Evolutionary conservation across 2,888 invertebrate species (phyloP).

Genomic region (Lasioglossum zephyrum): DNA sequence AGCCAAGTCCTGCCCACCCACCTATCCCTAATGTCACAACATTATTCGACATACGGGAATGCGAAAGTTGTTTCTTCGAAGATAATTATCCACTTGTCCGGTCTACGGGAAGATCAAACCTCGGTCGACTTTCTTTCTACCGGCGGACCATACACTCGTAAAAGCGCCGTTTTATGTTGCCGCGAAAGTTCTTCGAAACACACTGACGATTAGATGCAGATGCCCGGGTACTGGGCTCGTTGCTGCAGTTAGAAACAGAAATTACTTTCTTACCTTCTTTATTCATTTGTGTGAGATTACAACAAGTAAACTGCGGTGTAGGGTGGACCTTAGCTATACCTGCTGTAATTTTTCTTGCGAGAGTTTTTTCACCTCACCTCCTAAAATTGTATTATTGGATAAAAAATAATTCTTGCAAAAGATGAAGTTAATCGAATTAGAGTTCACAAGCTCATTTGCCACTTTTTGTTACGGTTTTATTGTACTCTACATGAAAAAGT

Average conservation of each 20-base stretch:
- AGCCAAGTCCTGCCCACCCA: constrained; percentile 76
- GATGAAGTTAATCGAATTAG: too few relatives aligned
- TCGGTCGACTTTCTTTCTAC: background rate
- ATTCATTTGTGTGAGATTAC: background rate
- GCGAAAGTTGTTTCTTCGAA: constrained; percentile 64
- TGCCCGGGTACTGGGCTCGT: background rate
- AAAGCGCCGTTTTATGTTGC: constrained; percentile 13
- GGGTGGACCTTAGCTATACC: too few relatives aligned
- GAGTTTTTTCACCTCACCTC: too few relatives aligned
- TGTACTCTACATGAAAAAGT: background rate
- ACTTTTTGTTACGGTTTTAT: background rate
- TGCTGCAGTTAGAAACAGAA: background rate
- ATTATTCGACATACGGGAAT: constrained; percentile 61
- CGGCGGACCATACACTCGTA: background rate
- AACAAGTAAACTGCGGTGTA: too few relatives aligned
- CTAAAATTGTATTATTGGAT: too few relatives aligned
- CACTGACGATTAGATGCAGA: constrained; percentile 45
- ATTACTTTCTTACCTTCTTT: background rate
- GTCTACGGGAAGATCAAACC: background rate
- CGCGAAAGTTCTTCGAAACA: constrained; percentile 43
- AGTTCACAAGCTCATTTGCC: background rate
- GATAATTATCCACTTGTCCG: constrained; percentile 73
- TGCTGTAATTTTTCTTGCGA: too few relatives aligned
- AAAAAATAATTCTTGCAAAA: too few relatives aligned
- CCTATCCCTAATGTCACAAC: constrained; percentile 73